Conservation (phyloP, 1,140 invertebrate genomes). For the Pseudachorutes palmiensis region DNA sequence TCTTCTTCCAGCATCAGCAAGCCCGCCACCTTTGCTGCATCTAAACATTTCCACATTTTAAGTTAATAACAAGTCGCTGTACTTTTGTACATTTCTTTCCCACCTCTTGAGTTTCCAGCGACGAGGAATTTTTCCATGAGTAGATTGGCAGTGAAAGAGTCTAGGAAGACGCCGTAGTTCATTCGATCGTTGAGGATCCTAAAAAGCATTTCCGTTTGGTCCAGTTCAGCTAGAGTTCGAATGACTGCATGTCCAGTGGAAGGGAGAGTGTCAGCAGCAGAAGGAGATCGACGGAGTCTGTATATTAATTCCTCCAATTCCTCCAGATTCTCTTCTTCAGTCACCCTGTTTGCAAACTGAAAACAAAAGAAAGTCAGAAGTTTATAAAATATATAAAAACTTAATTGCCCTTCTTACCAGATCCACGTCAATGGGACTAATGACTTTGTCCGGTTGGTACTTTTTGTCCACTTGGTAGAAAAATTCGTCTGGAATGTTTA, state of each 20-base stretch:
- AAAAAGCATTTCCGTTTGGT: conserved; percentile 55
- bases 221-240: conserved; percentile 54
- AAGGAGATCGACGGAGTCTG: conserved; percentile 59
- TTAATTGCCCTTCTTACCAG: conserved; percentile 42
- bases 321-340: conserved; percentile 47
- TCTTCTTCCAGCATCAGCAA: conserved; percentile 86
- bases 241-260: conserved; percentile 75
- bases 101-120: conserved; percentile 52
- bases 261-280: conserved; percentile 58
- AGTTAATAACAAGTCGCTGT: too few relatives aligned
- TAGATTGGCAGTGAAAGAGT: conserved; percentile 67
- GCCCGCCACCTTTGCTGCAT: conserved; percentile 66
- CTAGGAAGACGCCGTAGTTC: conserved; percentile 82
- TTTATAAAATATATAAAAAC: not conserved
- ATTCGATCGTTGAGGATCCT: conserved; percentile 67
- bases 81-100: too few relatives aligned
- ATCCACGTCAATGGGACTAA: conserved; percentile 64
- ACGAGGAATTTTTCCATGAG: conserved; percentile 73
- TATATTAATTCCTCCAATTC: conserved; percentile 61
- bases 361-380: not conserved
- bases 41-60: conserved; percentile 35
- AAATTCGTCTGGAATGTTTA: conserved; percentile 45
- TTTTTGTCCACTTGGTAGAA: conserved; percentile 56
- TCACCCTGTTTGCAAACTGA: conserved; percentile 54
- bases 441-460: conserved; percentile 46